Evolutionary conservation across 2,113 vertebrate genomes (phyloP).

Genomic region (Paraplagusia blochii): DNA sequence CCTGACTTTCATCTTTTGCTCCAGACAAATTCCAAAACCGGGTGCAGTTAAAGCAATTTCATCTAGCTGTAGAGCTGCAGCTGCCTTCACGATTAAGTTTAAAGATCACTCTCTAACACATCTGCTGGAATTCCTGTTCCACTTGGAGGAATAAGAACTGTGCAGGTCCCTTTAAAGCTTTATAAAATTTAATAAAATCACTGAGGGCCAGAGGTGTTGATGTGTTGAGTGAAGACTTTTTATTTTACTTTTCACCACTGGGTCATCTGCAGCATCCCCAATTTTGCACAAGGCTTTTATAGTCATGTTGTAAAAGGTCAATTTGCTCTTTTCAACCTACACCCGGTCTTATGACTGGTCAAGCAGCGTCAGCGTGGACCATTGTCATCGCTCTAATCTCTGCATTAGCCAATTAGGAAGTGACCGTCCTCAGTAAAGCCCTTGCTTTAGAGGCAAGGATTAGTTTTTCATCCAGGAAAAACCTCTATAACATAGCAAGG

Average conservation of each 20-base stretch:
- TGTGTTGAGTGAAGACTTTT: no score
- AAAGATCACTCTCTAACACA: not conserved
- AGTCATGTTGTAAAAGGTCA: constrained; percentile 3
- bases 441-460: constrained; percentile 67
- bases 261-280: not conserved
- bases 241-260: no score
- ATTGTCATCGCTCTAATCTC: constrained; percentile 73
- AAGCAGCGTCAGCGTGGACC: constrained; percentile 61
- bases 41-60: constrained; percentile 10
- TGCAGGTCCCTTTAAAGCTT: no score
- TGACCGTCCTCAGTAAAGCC: constrained; percentile 62
- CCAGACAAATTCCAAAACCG: not conserved
- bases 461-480: constrained; percentile 59
- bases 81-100: not conserved
- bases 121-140: not conserved
- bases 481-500: constrained; percentile 40
- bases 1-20: constrained; percentile 4
- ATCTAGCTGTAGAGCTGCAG: not conserved
- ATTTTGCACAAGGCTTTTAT: constrained; percentile 11
- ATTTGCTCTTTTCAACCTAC: constrained; percentile 38
- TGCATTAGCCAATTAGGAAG: constrained; percentile 77
- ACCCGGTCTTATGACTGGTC: constrained; percentile 57
- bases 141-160: not conserved
- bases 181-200: no score
- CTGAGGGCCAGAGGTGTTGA: no score